Percentiles rank a stretch among this genome's conserved stretches.
phyloP scores from a whole-genome alignment of 2,113 vertebrate genomes.

The Bombycilla garrulus region DNA sequence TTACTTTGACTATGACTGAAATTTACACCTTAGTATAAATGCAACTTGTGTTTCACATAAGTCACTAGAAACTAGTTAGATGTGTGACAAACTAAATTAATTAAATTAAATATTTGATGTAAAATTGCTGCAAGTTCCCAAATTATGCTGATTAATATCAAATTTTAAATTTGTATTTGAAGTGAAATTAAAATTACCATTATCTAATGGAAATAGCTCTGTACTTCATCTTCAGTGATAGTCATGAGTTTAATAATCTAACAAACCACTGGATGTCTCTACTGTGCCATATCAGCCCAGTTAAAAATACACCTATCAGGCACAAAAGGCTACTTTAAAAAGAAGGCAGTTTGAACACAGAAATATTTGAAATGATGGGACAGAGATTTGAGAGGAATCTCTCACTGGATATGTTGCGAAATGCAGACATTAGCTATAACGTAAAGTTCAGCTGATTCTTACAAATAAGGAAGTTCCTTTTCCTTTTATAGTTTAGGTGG shows the following conservation, averaged over 20 bases:
- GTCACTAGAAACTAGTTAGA: background rate
- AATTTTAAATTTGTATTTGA: conserved; percentile 3
- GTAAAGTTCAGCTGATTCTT: background rate
- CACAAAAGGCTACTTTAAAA: background rate
- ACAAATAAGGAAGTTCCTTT: background rate
- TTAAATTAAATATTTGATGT: background rate
- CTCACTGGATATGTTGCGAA: background rate
- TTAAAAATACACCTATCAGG: background rate
- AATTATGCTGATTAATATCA: conserved; percentile 3
- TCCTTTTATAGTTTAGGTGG: background rate
- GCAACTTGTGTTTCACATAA: background rate
- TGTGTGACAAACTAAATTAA: conserved; percentile 21
- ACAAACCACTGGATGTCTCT: conserved; percentile 46
- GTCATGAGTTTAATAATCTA: conserved; percentile 25
- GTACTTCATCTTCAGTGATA: conserved; percentile 28
- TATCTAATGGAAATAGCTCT: conserved; percentile 2
- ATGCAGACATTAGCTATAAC: fast-evolving
- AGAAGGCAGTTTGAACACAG: background rate
- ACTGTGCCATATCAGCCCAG: background rate
- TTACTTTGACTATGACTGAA: background rate
- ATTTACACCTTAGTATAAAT: background rate
- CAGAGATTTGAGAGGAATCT: background rate
- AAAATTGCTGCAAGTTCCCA: background rate
- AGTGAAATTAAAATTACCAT: conserved; percentile 15
- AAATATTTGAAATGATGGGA: background rate